phyloP scores from a whole-genome alignment of 1,140 invertebrate species.

The Arion vulgaris region DNA sequence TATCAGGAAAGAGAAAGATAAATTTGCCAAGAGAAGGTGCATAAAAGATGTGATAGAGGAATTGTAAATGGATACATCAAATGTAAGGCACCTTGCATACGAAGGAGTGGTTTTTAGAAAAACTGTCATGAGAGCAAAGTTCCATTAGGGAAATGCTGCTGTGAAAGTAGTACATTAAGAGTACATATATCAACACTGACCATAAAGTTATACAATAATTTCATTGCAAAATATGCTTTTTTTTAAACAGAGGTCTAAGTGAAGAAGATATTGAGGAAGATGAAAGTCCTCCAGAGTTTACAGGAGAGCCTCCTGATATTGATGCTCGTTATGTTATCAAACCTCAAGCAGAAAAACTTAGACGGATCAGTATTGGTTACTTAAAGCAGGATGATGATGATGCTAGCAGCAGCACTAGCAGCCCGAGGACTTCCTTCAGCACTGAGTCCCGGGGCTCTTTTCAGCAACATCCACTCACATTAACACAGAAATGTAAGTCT shows the following conservation, averaged over 20 bases:
- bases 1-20: too few relatives aligned
- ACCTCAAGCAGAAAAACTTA: conserved; percentile 65
- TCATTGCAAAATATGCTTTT: too few relatives aligned
- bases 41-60: too few relatives aligned
- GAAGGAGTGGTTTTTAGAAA: too few relatives aligned
- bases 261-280: conserved; percentile 45
- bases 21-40: too few relatives aligned
- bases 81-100: too few relatives aligned
- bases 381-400: conserved; percentile 39
- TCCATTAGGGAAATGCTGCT: too few relatives aligned
- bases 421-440: conserved; percentile 33
- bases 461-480: conserved; percentile 20
- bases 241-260: background rate
- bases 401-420: conserved; percentile 29
- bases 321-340: conserved; percentile 63
- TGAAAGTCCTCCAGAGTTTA: conserved; percentile 59
- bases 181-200: too few relatives aligned
- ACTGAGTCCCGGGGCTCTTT: conserved; percentile 10
- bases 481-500: conserved; percentile 31
- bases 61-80: too few relatives aligned
- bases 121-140: too few relatives aligned
- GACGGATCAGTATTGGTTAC: conserved; percentile 67
- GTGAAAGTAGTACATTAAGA: too few relatives aligned
- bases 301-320: conserved; percentile 57
- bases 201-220: too few relatives aligned